A percentile compares a stretch with the other conserved stretches of the same genome.
These are phyloP conservation scores for Accipiter cooperii DNA, from an alignment of 2,113 vertebrate genomes.

Conservation along the genomic window DNA sequence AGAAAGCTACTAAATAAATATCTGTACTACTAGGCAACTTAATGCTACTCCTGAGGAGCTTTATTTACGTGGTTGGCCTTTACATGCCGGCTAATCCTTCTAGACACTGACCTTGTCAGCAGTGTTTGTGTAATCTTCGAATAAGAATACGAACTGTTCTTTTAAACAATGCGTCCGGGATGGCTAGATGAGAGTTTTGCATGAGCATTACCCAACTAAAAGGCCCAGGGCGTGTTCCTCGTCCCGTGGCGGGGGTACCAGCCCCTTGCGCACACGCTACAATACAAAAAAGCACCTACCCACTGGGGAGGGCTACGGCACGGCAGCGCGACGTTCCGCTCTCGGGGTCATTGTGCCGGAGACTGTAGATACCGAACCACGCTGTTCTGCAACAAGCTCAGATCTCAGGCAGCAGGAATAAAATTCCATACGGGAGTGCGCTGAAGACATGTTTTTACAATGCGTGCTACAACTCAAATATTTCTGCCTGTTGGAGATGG, in stretches of 20 bases:
- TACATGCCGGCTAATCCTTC: constrained; percentile 32
- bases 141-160: not conserved
- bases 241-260: not conserved
- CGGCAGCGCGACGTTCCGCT: not conserved
- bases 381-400: not conserved
- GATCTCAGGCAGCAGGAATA: not conserved
- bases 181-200: not conserved
- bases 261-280: not conserved
- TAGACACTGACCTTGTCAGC: constrained; percentile 24
- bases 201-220: not conserved
- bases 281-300: not conserved
- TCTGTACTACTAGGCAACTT: not conserved
- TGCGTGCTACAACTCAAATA: not conserved
- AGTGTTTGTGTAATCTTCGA: constrained; percentile 27
- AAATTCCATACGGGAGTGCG: not conserved
- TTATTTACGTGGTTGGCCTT: constrained; percentile 12
- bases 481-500: not conserved
- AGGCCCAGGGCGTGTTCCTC: not conserved
- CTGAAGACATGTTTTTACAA: not conserved
- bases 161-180: not conserved
- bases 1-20: not conserved
- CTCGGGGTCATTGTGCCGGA: accelerated
- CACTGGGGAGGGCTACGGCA: accelerated
- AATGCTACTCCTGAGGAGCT: not conserved
- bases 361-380: not conserved